Percentiles rank a stretch among this genome's conserved stretches.
These are phyloP conservation scores for Penaeus indicus DNA, from an alignment of 1,140 invertebrate genomes.

Conservation along the genomic window DNA sequence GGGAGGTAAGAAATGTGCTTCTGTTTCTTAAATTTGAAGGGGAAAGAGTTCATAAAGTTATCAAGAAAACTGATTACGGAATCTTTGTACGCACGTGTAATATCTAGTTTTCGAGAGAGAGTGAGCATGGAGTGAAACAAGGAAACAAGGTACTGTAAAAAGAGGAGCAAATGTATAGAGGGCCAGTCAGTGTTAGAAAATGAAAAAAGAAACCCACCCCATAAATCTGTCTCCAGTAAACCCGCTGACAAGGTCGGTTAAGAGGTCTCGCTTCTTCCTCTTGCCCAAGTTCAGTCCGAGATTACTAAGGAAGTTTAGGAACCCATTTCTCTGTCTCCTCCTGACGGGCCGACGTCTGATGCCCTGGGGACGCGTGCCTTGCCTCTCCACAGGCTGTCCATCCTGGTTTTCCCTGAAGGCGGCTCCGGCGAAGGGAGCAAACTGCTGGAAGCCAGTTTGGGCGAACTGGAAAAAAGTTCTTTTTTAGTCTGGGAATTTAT, in stretches of 20 bases:
- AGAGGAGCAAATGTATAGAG: too few species aligned
- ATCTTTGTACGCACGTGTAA: too few species aligned
- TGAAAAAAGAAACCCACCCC: conserved; percentile 22
- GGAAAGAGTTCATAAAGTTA: too few species aligned
- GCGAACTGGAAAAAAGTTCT: too few species aligned
- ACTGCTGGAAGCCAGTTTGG: conserved; percentile 23
- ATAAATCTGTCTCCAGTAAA: conserved; percentile 7
- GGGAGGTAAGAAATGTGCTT: not conserved
- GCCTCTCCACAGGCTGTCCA: not conserved
- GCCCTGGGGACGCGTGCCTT: not conserved
- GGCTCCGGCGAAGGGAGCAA: not conserved
- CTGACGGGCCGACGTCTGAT: conserved; percentile 7
- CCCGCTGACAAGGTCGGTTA: conserved; percentile 1
- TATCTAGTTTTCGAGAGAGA: too few species aligned
- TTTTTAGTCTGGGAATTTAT: too few species aligned
- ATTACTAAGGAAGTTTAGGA: conserved; percentile 22
- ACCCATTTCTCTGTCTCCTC: conserved; percentile 33
- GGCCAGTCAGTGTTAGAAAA: too few species aligned
- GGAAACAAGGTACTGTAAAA: too few species aligned
- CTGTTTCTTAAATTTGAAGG: not conserved
- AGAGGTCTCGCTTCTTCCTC: conserved; percentile 40
- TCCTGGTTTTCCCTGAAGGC: conserved; percentile 40
- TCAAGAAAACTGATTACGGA: too few species aligned
- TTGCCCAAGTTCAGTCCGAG: not conserved
- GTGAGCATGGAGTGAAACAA: too few species aligned